These are phyloP conservation scores for Eumeta japonica DNA, from an alignment of 1,140 invertebrate species.

Conservation along the genomic window DNA sequence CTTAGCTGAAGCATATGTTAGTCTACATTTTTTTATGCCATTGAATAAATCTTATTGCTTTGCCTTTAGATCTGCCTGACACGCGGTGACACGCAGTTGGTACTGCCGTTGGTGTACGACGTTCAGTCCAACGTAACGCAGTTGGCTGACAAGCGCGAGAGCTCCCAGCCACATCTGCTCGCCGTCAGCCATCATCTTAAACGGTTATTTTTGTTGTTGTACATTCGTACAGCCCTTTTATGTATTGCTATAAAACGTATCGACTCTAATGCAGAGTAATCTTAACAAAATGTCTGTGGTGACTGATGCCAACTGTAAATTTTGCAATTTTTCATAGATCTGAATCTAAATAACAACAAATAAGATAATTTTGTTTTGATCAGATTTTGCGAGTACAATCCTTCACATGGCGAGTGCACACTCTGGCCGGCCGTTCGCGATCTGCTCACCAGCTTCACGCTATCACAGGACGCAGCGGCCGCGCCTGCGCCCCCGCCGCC, in stretches of 20 bases:
- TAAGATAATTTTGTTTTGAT: conserved; percentile 7
- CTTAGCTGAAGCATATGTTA: not conserved
- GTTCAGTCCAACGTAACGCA: conserved; percentile 81
- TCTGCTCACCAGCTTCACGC: conserved; percentile 74
- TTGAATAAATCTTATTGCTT: not conserved
- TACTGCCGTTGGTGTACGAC: conserved; percentile 88
- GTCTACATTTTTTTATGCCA: conserved; percentile 2
- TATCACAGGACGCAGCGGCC: conserved; percentile 68
- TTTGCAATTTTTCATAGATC: not conserved
- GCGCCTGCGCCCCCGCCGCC: conserved; percentile 35
- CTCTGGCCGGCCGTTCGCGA: conserved; percentile 86
- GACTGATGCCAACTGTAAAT: not conserved
- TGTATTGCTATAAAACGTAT: not conserved
- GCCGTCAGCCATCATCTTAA: conserved; percentile 50
- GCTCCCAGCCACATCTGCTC: conserved; percentile 47
- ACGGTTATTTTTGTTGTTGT: conserved; percentile 32
- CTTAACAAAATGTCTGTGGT: not conserved
- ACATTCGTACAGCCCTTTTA: not conserved
- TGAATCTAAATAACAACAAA: too few relatives aligned
- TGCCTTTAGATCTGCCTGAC: conserved; percentile 80
- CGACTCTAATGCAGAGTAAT: not conserved
- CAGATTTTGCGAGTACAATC: conserved; percentile 69
- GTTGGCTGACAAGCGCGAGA: conserved; percentile 76
- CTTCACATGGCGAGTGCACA: conserved; percentile 74
- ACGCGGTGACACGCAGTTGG: conserved; percentile 76